Base-by-base conservation (phyloP, 1,140 invertebrate species). In the Matsumurasca onukii region DNA sequence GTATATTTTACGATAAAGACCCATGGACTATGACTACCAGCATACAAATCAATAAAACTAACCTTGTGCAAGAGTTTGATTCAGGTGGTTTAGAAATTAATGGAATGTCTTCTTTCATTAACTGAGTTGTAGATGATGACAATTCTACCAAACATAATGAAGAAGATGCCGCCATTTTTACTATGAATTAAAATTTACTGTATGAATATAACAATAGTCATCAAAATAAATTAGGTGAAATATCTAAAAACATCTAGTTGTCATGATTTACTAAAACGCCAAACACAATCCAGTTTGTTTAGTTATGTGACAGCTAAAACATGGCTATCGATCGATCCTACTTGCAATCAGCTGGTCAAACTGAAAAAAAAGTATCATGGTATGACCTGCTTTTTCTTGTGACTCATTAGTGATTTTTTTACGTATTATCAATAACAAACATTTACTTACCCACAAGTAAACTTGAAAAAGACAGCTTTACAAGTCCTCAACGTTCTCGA, bases 61-160 rank as follows among this genome's bases (percentile, higher is more conserved):
- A 67, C 29, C 83, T 85, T 73, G 79, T 79, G 76, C 81, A 82
- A 67, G 80, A 79, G 69, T 79, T 82, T 77, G 81, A 78, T 76
- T 80, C 82, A 68, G 80, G 81, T 31, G 82, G 77, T 77, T 85
- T 87, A 22, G 81, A 80, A 77, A 87, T 86, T 72, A 88, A 75
- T 63, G 86, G 85, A 75, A 87, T 86, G 74, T 87, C 85, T 77
- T 87, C 86, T 77, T 86, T 87, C 49, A 75, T 74, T 31, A 76
- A 64, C 22, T 73, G 69, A 2, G 73, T 75, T 3, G 76, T 76
- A n/a, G 76, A 77, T 27, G 76, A 73, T n/a, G 76, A 70, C 70
- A 76, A 71, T 70, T 77, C 76, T 30, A 75, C 76, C 27, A 77
- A 64, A 72, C 76, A 75, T 15, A 77, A 69, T 39, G 73, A 74